Conservation (phyloP, 2,888 invertebrate genomes). For the Thecophora atra region DNA sequence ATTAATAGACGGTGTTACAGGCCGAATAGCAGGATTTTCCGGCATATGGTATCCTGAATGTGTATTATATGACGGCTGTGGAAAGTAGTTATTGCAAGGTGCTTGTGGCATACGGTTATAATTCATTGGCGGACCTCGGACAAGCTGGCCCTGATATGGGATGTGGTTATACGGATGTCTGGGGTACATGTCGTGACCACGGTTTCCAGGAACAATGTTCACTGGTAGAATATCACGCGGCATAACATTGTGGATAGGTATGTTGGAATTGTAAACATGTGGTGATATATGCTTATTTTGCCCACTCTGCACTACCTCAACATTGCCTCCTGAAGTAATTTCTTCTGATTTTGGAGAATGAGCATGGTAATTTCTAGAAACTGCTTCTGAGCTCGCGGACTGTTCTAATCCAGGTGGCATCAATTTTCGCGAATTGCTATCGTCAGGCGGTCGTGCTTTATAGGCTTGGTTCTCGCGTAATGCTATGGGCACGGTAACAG, state of each 20-base stretch:
- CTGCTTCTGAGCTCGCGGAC: constrained; percentile 3
- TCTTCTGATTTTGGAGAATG: constrained; percentile 41
- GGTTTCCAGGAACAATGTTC: constrained; percentile 30
- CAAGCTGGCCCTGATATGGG: constrained; percentile 26
- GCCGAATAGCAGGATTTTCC: constrained; percentile 42
- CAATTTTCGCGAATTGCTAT: constrained; percentile 50
- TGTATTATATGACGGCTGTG: constrained; percentile 48
- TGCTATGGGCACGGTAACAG: constrained; percentile 69
- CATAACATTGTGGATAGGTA: background rate
- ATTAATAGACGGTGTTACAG: constrained; percentile 51
- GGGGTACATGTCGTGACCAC: constrained; percentile 38
- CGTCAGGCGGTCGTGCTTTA: constrained; percentile 47
- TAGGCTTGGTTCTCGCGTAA: constrained; percentile 50
- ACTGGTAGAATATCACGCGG: constrained; percentile 28
- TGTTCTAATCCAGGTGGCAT: constrained; percentile 68
- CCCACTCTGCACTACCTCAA: background rate
- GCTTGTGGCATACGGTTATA: constrained; percentile 26
- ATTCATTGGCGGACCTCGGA: constrained; percentile 21
- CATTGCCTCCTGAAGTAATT: constrained; percentile 36
- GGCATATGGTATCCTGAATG: constrained; percentile 49
- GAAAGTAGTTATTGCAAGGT: constrained; percentile 21
- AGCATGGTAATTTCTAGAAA: constrained; percentile 34
- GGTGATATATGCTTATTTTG: constrained; percentile 21
- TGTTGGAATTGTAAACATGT: constrained; percentile 8
- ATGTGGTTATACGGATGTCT: constrained; percentile 40